Base-by-base conservation (phyloP, 2,797 vertebrate species). In the Avahi laniger region DNA sequence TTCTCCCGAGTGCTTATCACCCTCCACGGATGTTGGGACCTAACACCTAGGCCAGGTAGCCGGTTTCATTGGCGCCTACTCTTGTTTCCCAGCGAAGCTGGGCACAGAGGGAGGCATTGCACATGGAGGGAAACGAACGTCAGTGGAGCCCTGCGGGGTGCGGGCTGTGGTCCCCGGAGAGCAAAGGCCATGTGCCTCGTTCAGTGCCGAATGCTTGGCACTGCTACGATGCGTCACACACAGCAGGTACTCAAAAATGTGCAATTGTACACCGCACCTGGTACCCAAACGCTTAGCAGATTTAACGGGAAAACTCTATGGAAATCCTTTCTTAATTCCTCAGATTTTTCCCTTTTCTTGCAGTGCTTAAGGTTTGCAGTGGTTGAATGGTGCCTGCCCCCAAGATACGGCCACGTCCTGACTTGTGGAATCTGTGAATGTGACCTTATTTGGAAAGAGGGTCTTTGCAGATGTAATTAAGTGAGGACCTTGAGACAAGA, bases 191-290 rank as follows among this genome's bases (percentile, higher is more conserved):
- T 2, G 26, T 0, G 11, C 30, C 38, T 2, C 11, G 9, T 15
- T 22, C 30, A 1, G 2, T 0, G 43, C 73, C 7, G 38, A 35
- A 22, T 17, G 35, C 61, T 33, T 7, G 28, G 24, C 1, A 18
- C 20, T 15, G n/a, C 24, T 15, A 8, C 0, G 0, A 35, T 4
- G n/a, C 33, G 38, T 6, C 18, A 24, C 17, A 54, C 46, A 22
- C 41, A 50, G 87, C 1, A 63, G 59, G 79, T 5, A 35, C 52
- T 72, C 43, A 22, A 8, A 5, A 75, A 13, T 1, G 35, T 2
- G 10, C 46, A 1, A 15, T 1, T 1, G 10, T 30, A 67, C 18
- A 0, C 46, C 1, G 9, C 1, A 46, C n/a, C 54, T 1, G 35
- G 22, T 3, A 50, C 24, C 61, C 38, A 30, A 28, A 48, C 20